Base-by-base conservation (phyloP, 1,140 invertebrate species). In the Paralvinella palmiformis region DNA sequence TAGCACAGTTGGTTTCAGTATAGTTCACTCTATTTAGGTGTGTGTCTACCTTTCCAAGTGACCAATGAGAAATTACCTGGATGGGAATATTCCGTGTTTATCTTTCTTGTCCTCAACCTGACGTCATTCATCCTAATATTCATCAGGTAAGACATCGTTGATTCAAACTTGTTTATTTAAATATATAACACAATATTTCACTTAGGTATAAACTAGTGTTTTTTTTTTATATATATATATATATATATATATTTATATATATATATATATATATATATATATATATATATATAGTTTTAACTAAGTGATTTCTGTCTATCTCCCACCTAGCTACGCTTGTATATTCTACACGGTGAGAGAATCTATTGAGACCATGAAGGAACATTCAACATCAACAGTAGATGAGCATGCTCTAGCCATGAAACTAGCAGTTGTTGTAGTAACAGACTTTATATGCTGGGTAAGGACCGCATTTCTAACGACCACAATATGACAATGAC, bases 391-490 rank as follows among this genome's bases (percentile, higher is more conserved):
- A 20, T 17, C 20, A 17, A 32, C n/a, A 22, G 44, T 24, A n/a
- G 20, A 61, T 27, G 64, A 66, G 37, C n/a, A 50, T 6, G 53
- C 57, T n/a, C 44, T 66, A 10, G 64, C 64, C 29, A 48, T 45
- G 24, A 52, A 53, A 32, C 63, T 66, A 33, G 53, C 55, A 22
- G 36, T 66, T 15, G 57, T 66, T 20, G 53, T 66, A 7, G 31
- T 58, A 15, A 66, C 64, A 1, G 64, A 66, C 33, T 66, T 66
- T 50, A n/a, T 37, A 15, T 62, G 59, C 53, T 66, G 64, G 64
- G 58, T 64, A 45, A 41, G 58, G n/a, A 2, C 10, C n/a, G 10
- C 37, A 41, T n/a, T 10, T 41, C 10, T 41, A 41, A 10, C 10
- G 37, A 10, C 37, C 37, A n/a, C n/a, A n/a, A n/a, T n/a, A n/a